Evolutionary conservation across 2,113 vertebrate species (phyloP).

Genomic region (Maccullochella peelii): DNA sequence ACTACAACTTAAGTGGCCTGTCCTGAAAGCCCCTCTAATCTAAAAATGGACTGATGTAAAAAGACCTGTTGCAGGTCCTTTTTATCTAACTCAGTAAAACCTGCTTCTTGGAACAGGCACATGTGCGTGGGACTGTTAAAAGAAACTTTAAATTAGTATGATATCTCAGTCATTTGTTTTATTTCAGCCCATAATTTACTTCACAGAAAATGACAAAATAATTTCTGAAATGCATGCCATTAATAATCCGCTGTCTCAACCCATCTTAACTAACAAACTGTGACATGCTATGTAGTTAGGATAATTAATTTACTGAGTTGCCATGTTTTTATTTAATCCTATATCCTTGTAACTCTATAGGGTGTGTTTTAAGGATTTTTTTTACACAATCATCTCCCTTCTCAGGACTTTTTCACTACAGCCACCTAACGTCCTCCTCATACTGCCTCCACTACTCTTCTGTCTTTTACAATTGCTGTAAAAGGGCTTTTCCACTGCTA

Average conservation of each 20-base stretch:
- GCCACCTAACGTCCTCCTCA: neutral
- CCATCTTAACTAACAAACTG: neutral
- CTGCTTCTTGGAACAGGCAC: neutral
- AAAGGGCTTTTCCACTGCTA: constrained; percentile 43
- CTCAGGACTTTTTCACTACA: neutral
- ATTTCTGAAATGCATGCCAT: constrained; percentile 3
- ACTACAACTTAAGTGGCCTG: neutral
- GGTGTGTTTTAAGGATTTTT: constrained; percentile 1
- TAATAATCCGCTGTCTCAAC: neutral
- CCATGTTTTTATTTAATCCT: neutral
- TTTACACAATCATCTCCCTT: constrained; percentile 1
- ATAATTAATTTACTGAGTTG: neutral
- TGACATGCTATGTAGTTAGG: neutral
- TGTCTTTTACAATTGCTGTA: constrained; percentile 17
- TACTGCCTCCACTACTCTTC: neutral
- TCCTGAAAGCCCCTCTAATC: neutral
- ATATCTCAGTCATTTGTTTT: neutral
- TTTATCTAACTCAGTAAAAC: neutral
- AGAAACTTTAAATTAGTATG: neutral
- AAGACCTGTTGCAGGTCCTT: neutral
- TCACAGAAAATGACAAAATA: constrained; percentile 4
- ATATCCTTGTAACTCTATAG: neutral
- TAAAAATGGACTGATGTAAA: neutral
- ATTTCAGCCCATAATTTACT: neutral
- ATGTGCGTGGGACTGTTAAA: neutral